Conservation (phyloP, 2,888 invertebrate genomes). For the Cinara cedri region DNA sequence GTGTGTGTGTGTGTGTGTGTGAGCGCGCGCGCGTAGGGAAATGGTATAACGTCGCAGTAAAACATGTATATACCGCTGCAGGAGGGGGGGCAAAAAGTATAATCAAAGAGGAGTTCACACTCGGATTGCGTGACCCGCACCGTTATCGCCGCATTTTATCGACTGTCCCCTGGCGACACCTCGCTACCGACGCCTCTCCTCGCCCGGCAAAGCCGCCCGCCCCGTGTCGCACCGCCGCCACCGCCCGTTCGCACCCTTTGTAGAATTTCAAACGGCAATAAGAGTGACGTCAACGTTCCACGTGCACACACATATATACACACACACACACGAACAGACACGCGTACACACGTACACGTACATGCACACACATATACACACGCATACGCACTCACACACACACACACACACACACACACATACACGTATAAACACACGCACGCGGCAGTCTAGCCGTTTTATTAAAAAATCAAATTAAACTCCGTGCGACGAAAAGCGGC, state of each 20-base stretch:
- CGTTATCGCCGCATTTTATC: constrained; percentile 55
- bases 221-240: neutral
- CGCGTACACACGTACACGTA: neutral
- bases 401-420: too few relatives aligned
- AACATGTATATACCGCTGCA: constrained; percentile 2
- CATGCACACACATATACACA: neutral
- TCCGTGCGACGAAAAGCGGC: constrained; percentile 8
- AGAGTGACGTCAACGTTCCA: constrained; percentile 48
- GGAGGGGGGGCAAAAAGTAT: constrained; percentile 41
- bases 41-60: constrained; percentile 32
- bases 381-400: neutral
- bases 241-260: constrained; percentile 4
- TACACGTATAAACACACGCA: neutral
- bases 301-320: neutral
- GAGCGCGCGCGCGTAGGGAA: neutral
- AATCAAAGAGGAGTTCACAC: constrained; percentile 56
- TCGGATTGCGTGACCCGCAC: constrained; percentile 54
- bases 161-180: constrained; percentile 55
- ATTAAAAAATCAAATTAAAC: constrained; percentile 50
- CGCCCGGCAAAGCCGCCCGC: neutral
- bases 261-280: constrained; percentile 39
- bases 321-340: neutral
- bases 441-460: constrained; percentile 33
- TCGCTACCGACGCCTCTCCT: neutral
- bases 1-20: neutral